phyloP scores from a whole-genome alignment of 2,113 vertebrate genomes.

The Melierax canorus region DNA sequence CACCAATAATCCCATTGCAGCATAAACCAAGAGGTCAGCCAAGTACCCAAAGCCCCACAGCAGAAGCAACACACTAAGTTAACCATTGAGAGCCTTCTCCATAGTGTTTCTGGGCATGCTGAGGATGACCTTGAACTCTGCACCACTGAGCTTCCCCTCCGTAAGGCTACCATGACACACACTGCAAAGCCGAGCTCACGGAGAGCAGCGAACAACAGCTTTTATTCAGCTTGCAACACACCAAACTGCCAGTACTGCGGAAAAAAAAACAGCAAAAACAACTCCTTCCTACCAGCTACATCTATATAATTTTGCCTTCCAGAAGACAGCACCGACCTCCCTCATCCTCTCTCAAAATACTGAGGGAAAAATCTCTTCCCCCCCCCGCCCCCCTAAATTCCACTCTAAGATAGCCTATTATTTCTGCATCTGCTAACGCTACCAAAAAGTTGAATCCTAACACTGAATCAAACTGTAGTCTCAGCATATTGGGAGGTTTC shows the following conservation, averaged over 20 bases:
- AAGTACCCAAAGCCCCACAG: background rate
- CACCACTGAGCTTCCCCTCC: background rate
- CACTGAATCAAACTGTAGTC: background rate
- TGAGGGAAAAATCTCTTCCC: background rate
- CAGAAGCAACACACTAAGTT: background rate
- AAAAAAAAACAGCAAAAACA: background rate
- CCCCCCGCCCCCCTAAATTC: fast-evolving
- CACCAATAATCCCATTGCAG: background rate
- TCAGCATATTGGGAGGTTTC: slow-evolving; percentile 20
- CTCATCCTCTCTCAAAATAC: background rate
- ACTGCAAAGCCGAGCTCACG: fast-evolving
- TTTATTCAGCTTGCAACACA: background rate
- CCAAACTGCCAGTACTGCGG: background rate
- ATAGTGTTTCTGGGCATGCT: fast-evolving
- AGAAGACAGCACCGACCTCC: background rate
- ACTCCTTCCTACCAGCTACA: background rate
- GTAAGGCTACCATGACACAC: fast-evolving
- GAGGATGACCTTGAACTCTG: background rate
- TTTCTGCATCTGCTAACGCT: background rate
- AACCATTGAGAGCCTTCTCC: background rate
- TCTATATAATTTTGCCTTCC: fast-evolving
- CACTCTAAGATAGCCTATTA: background rate
- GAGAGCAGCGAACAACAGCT: background rate
- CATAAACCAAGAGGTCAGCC: background rate
- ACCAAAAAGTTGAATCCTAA: background rate